A percentile compares a stretch with the other conserved stretches of the same genome.
These are phyloP conservation scores for Heterodera schachtii DNA, from an alignment of 1,140 invertebrate species.

Conservation along the genomic window DNA sequence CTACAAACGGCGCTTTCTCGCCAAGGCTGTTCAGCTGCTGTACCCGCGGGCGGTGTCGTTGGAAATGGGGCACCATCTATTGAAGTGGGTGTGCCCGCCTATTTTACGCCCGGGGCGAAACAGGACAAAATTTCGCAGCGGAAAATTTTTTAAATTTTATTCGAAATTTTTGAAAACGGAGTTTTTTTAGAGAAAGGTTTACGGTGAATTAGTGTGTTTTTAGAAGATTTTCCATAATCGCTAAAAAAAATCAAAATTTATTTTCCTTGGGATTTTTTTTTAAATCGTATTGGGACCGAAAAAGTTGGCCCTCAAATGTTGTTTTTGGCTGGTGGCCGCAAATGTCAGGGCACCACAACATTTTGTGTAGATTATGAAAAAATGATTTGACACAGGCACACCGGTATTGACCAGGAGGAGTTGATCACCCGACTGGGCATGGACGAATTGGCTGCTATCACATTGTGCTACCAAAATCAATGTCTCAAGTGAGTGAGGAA, in stretches of 20 bases:
- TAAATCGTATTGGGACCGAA: no score
- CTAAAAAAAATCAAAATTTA: no score
- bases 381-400: constrained; percentile 64
- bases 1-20: constrained; percentile 81
- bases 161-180: no score
- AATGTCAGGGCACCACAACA: neutral
- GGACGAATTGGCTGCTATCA: constrained; percentile 78
- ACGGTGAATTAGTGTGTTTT: no score
- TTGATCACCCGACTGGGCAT: constrained; percentile 77
- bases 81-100: constrained; percentile 53
- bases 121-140: no score
- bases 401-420: constrained; percentile 75
- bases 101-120: neutral
- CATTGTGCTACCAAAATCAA: constrained; percentile 74
- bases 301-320: no score
- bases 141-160: no score
- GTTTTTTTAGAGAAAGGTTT: no score
- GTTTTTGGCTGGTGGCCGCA: no score
- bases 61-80: constrained; percentile 75
- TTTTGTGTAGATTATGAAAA: neutral
- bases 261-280: no score
- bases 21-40: constrained; percentile 71
- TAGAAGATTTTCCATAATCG: no score
- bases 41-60: constrained; percentile 76
- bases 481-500: constrained; percentile 45